Percentiles rank a stretch among this genome's conserved stretches.
phyloP scores from a whole-genome alignment of 2,797 vertebrate species.

The Cryptoblepharus egeriae region DNA sequence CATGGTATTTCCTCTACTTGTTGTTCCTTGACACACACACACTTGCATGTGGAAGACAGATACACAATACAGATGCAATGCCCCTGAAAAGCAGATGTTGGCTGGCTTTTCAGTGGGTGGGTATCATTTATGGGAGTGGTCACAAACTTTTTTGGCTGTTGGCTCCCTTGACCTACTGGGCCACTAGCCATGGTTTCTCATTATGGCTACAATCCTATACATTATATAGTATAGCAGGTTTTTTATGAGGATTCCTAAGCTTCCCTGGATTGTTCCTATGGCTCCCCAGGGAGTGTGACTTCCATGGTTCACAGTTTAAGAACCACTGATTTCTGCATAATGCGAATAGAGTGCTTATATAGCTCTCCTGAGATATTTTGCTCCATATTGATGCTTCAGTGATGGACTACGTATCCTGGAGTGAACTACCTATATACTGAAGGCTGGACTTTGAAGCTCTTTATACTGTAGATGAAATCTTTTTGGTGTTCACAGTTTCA shows the following conservation, averaged over 20 bases:
- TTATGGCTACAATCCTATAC: too few species aligned
- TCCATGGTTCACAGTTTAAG: too few species aligned
- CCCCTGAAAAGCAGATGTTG: neutral
- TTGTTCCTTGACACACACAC: neutral
- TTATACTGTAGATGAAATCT: neutral
- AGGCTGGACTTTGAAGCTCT: neutral
- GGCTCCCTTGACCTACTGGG: too few species aligned
- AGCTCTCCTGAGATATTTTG: neutral
- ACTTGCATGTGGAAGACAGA: neutral
- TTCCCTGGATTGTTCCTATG: too few species aligned
- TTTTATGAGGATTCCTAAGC: too few species aligned
- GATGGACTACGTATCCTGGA: neutral
- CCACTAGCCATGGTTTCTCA: too few species aligned
- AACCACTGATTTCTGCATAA: too few species aligned
- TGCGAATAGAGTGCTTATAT: neutral
- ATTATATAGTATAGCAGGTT: too few species aligned
- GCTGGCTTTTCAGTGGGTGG: neutral
- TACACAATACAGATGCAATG: neutral
- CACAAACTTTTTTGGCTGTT: too few species aligned
- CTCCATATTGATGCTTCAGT: neutral
- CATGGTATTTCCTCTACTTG: neutral
- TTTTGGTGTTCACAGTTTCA: constrained; percentile 17
- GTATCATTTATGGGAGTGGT: neutral
- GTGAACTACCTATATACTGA: neutral
- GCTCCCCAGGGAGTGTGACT: too few species aligned